Evolutionary conservation across 92 coral and sea anemone species (phyloP).

Genomic region (Heliopora coerulea): DNA sequence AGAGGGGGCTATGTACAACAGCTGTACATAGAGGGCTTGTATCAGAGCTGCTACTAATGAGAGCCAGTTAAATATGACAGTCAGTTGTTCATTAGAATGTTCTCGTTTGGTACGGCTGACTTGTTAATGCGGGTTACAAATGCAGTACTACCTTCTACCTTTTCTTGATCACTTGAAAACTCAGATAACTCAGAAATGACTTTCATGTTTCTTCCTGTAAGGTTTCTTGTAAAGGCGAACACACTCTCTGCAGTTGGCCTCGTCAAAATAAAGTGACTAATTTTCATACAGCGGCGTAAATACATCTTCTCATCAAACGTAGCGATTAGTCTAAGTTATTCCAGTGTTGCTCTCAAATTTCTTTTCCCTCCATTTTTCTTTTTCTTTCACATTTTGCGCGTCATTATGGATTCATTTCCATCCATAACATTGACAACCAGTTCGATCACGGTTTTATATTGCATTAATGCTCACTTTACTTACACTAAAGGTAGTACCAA

Average conservation of each 20-base stretch:
- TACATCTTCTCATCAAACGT: too few species aligned
- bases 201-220: conserved; percentile 1
- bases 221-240: background rate
- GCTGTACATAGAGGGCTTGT: too few species aligned
- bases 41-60: too few species aligned
- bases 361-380: conserved; percentile 13
- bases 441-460: background rate
- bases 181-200: conserved; percentile 12
- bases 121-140: too few species aligned
- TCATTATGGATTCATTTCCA: conserved; percentile 21
- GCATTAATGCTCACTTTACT: too few species aligned
- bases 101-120: too few species aligned
- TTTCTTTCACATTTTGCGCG: background rate
- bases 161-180: conserved; percentile 34
- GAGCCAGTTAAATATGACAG: too few species aligned
- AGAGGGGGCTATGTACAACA: too few species aligned
- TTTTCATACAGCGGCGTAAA: background rate
- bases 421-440: background rate
- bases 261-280: background rate
- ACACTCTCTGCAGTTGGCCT: background rate
- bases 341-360: background rate
- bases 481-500: background rate
- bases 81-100: too few species aligned
- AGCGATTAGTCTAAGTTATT: too few species aligned
- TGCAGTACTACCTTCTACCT: too few species aligned